phyloP scores from a whole-genome alignment of 1,140 invertebrate genomes.

The Plectrocnemia conspersa region DNA sequence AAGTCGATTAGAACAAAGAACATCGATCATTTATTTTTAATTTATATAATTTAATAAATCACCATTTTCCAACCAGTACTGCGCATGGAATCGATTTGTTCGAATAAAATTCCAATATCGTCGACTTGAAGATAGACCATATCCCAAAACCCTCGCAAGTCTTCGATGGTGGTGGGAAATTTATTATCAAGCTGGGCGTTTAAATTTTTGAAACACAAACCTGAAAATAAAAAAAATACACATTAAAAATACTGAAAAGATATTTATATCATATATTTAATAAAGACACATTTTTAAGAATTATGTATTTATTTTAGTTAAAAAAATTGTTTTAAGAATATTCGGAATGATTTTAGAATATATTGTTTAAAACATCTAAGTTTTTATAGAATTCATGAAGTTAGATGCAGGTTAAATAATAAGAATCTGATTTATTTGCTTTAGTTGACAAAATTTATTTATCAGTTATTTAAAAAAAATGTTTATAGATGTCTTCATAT shows the following conservation, averaged over 20 bases:
- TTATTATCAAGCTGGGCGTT: slow-evolving; percentile 69
- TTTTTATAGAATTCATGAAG: neutral
- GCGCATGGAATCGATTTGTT: slow-evolving; percentile 21
- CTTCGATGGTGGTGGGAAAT: slow-evolving; percentile 82
- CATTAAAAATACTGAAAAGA: neutral
- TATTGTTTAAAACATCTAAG: neutral
- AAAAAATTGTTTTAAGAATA: too few relatives aligned
- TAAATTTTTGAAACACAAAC: slow-evolving; percentile 57
- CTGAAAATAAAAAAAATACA: slow-evolving; percentile 41
- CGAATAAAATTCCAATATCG: slow-evolving; percentile 19
- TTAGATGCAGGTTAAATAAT: too few relatives aligned
- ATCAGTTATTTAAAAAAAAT: too few relatives aligned
- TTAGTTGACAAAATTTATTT: too few relatives aligned
- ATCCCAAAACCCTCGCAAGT: slow-evolving; percentile 95
- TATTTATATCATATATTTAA: too few relatives aligned
- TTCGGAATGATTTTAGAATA: neutral
- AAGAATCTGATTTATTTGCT: too few relatives aligned
- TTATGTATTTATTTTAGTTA: too few relatives aligned
- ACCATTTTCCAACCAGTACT: slow-evolving; percentile 27
- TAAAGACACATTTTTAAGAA: too few relatives aligned
- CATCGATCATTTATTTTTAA: neutral
- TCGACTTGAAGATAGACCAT: slow-evolving; percentile 83
- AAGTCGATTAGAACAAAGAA: neutral
- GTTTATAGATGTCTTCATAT: too few relatives aligned
- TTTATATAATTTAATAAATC: neutral